Evolutionary conservation across 2,113 vertebrate species (phyloP).

Genomic region (Thermophis baileyi): DNA sequence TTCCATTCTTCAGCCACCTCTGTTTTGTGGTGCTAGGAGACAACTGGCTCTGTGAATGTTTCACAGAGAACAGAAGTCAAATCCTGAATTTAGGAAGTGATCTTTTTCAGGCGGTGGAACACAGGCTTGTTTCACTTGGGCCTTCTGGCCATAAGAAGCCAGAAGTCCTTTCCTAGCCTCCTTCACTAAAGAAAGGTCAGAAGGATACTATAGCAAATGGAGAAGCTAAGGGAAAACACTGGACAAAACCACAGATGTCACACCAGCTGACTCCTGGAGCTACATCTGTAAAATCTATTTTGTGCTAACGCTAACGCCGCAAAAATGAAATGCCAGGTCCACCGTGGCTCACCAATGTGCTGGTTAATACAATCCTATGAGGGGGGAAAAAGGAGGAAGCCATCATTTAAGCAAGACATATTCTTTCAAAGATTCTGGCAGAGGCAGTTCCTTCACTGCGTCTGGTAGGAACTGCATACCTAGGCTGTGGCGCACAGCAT

Average conservation of each 20-base stretch:
- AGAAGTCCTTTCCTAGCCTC: not conserved
- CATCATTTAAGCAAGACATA: conserved; percentile 83
- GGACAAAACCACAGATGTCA: not conserved
- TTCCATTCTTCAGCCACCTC: no score
- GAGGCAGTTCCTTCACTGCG: conserved; percentile 86
- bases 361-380: not conserved
- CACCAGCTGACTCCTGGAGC: not conserved
- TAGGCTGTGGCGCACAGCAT: conserved; percentile 81
- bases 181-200: not conserved
- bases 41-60: not conserved
- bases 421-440: conserved; percentile 88
- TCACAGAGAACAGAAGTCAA: not conserved
- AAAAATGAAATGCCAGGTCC: not conserved
- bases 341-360: not conserved
- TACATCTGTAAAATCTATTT: not conserved
- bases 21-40: not conserved
- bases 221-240: not conserved
- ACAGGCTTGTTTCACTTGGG: not conserved
- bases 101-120: fast-evolving
- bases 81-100: fast-evolving
- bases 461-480: conserved; percentile 84
- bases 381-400: not conserved
- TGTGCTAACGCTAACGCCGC: fast-evolving
- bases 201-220: not conserved
- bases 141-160: not conserved